phyloP scores from a whole-genome alignment of 2,888 invertebrate species.

The Lysandra coridon region DNA sequence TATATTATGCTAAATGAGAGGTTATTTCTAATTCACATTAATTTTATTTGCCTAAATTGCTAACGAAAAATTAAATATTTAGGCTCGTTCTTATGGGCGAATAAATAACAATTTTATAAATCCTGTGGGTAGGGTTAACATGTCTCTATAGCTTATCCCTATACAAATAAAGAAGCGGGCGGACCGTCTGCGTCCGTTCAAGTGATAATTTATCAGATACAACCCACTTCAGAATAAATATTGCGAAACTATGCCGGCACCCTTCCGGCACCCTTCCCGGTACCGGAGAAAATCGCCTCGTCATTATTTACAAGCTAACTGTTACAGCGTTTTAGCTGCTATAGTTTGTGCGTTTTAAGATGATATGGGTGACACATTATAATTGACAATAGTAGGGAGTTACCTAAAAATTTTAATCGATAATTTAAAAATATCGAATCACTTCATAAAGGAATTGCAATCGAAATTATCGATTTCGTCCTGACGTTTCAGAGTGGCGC shows the following conservation, averaged over 20 bases:
- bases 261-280: conserved; percentile 32
- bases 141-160: conserved; percentile 39
- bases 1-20: too few species aligned
- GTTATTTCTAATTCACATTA: too few species aligned
- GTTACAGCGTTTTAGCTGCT: neutral
- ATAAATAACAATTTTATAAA: conserved; percentile 5
- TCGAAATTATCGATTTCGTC: too few species aligned
- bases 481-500: too few species aligned
- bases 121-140: conserved; percentile 36
- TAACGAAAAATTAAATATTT: conserved; percentile 2
- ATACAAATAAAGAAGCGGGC: conserved; percentile 41
- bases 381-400: too few species aligned
- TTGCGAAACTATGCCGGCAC: conserved; percentile 37
- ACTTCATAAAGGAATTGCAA: too few species aligned
- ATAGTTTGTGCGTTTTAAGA: too few species aligned
- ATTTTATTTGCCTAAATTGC: neutral
- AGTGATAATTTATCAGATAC: conserved; percentile 41
- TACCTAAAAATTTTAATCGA: too few species aligned
- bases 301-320: conserved; percentile 1
- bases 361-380: too few species aligned
- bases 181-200: conserved; percentile 34
- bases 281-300: neutral
- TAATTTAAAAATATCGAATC: too few species aligned
- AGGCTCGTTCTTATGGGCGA: neutral
- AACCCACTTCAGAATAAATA: conserved; percentile 40